phyloP scores from a whole-genome alignment of 2,113 vertebrate genomes.

The Rattus rattus region DNA sequence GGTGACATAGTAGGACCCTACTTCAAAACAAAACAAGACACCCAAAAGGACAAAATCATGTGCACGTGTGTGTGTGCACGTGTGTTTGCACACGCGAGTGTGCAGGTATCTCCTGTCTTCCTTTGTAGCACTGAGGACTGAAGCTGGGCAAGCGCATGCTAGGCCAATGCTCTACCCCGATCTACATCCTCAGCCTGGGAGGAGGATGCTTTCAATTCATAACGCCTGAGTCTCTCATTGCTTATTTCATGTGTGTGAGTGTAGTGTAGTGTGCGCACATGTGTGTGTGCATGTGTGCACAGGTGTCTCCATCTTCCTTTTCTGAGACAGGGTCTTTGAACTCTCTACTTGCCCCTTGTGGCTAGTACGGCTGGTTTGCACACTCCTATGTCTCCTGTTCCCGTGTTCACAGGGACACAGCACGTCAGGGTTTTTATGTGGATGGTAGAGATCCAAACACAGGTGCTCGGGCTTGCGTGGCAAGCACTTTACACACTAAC shows the following conservation, averaged over 20 bases:
- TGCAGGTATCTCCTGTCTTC: neutral
- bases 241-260: neutral
- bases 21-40: neutral
- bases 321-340: neutral
- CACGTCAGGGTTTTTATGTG: no score
- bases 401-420: neutral
- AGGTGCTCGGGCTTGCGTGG: neutral
- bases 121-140: neutral
- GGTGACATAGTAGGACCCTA: neutral
- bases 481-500: neutral
- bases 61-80: neutral
- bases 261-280: neutral
- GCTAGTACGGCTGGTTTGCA: neutral
- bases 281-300: neutral
- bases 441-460: neutral
- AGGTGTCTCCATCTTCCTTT: neutral
- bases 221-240: neutral
- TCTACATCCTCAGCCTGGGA: neutral
- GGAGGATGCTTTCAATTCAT: neutral
- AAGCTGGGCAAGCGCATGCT: neutral
- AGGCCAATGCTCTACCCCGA: neutral
- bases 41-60: neutral
- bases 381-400: neutral
- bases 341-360: neutral
- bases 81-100: neutral